phyloP scores from a whole-genome alignment of 2,113 vertebrate species.

The Tauraco erythrolophus region DNA sequence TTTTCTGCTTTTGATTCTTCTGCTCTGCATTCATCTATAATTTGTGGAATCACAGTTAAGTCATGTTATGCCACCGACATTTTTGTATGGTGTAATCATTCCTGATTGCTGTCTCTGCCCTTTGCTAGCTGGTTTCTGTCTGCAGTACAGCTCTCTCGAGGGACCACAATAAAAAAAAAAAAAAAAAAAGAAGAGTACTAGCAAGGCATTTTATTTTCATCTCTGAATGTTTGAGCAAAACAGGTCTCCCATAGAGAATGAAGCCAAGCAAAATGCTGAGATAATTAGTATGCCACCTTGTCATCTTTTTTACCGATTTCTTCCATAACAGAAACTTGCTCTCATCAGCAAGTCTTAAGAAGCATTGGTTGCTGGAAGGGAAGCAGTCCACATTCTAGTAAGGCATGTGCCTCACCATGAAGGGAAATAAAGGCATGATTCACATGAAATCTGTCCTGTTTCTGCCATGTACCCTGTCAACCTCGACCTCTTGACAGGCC shows the following conservation, averaged over 20 bases:
- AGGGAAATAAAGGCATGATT: background rate
- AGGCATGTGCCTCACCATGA: background rate
- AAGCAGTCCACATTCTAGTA: background rate
- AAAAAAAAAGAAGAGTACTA: background rate
- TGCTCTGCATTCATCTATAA: conserved; percentile 68
- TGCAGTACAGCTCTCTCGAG: background rate
- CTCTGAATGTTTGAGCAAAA: background rate
- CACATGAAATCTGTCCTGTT: background rate
- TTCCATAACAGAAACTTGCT: background rate
- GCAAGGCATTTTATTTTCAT: background rate
- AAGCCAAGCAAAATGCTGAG: background rate
- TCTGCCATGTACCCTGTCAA: background rate
- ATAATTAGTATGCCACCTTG: background rate
- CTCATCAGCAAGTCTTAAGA: background rate
- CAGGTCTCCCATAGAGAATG: background rate
- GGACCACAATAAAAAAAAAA: background rate
- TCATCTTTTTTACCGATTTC: background rate
- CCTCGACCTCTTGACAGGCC: background rate
- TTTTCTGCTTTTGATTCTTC: conserved; percentile 57
- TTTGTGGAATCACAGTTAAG: conserved; percentile 75
- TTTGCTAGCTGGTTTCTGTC: conserved; percentile 31
- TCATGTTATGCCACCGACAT: conserved; percentile 59
- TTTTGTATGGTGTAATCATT: conserved; percentile 53
- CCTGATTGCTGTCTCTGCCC: conserved; percentile 27
- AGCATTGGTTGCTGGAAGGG: background rate